phyloP scores from a whole-genome alignment of 2,113 vertebrate species.

The Lepisosteus oculatus region DNA sequence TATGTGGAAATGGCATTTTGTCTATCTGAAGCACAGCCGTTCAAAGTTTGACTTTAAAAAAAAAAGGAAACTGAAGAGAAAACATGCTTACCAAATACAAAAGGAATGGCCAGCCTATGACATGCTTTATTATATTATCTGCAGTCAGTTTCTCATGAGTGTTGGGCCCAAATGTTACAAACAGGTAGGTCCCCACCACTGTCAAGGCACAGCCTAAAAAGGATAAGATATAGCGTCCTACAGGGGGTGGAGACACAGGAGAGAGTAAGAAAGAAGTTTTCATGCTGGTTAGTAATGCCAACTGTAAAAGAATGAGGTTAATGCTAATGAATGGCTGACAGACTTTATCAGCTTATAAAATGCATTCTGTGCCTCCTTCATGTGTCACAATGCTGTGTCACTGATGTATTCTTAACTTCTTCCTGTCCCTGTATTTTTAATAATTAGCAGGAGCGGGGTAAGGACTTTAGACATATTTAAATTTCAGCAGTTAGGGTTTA shows the following conservation, averaged over 20 bases:
- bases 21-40: too few relatives aligned
- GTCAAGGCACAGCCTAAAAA: slow-evolving; percentile 84
- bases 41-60: too few relatives aligned
- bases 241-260: slow-evolving; percentile 23
- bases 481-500: too few relatives aligned
- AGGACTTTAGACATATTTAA: too few relatives aligned
- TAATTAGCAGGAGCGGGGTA: too few relatives aligned
- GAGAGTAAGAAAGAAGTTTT: slow-evolving; percentile 15
- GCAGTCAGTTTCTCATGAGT: slow-evolving; percentile 86
- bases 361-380: too few relatives aligned
- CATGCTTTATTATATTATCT: slow-evolving; percentile 82
- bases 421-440: too few relatives aligned
- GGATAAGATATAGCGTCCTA: slow-evolving; percentile 81
- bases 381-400: too few relatives aligned
- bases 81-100: slow-evolving; percentile 81
- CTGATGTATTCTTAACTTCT: too few relatives aligned
- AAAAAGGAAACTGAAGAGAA: not conserved
- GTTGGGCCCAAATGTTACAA: slow-evolving; percentile 92
- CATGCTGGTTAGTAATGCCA: slow-evolving; percentile 8
- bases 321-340: too few relatives aligned
- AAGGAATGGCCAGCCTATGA: slow-evolving; percentile 91
- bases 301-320: not conserved
- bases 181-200: slow-evolving; percentile 82
- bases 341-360: too few relatives aligned
- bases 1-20: too few relatives aligned